Conservation (phyloP, 2,113 vertebrate genomes). For the Pseudopodoces humilis region DNA sequence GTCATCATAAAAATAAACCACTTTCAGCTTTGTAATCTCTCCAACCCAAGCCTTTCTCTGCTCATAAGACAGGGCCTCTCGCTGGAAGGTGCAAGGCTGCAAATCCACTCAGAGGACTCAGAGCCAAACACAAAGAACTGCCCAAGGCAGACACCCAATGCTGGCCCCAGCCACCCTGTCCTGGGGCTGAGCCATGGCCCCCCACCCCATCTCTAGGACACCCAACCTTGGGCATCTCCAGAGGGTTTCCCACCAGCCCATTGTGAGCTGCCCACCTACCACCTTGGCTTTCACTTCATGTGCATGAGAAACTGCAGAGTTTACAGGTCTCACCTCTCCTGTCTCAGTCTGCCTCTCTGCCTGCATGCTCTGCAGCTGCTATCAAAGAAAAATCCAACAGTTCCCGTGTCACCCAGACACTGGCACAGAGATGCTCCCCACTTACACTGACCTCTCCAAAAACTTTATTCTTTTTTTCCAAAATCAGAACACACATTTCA, state of each 20-base stretch:
- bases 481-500: not conserved
- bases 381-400: not conserved
- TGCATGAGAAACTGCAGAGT: not conserved
- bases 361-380: not conserved
- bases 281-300: not conserved
- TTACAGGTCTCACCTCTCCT: not conserved
- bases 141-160: not conserved
- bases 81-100: not conserved
- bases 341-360: not conserved
- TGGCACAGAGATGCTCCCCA: not conserved
- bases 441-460: not conserved
- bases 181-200: not conserved
- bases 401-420: not conserved
- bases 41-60: not conserved
- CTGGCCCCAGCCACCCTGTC: fast-evolving
- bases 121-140: not conserved
- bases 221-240: not conserved
- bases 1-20: not conserved
- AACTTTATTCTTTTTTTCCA: not conserved
- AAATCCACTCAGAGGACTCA: not conserved
- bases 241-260: not conserved
- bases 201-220: not conserved
- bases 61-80: not conserved
- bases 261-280: not conserved
- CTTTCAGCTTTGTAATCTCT: not conserved